A percentile compares a stretch with the other conserved stretches of the same genome.
These are phyloP conservation scores for Corythornis madagascariensis DNA, from an alignment of 2,113 vertebrate species.

Conservation along the genomic window DNA sequence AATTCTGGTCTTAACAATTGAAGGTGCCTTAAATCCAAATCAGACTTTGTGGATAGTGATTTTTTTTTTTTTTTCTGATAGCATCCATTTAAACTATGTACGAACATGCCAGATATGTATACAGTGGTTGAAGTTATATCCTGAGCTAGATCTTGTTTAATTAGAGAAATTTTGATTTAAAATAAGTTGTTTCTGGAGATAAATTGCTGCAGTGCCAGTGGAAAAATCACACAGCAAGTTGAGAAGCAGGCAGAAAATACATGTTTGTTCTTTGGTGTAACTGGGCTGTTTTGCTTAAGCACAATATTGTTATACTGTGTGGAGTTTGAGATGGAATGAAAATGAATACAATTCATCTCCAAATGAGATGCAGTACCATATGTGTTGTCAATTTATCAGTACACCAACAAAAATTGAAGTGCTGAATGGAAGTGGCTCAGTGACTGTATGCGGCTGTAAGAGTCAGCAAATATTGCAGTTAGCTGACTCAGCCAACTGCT, in stretches of 20 bases:
- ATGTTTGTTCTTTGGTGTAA: background rate
- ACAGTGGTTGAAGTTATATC: background rate
- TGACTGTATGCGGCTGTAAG: background rate
- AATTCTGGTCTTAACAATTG: background rate
- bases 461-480: slow-evolving; percentile 49
- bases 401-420: slow-evolving; percentile 7
- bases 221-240: slow-evolving; percentile 1
- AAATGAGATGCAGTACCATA: slow-evolving; percentile 2
- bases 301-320: background rate
- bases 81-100: background rate
- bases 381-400: slow-evolving; percentile 18
- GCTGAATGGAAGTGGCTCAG: background rate
- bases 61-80: background rate
- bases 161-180: background rate
- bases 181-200: background rate
- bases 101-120: background rate
- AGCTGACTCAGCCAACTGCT: slow-evolving; percentile 59
- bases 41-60: background rate
- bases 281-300: background rate
- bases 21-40: background rate
- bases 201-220: background rate
- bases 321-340: background rate
- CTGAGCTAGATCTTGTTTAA: background rate
- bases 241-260: slow-evolving; percentile 5
- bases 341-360: slow-evolving; percentile 40